phyloP scores from a whole-genome alignment of 2,113 vertebrate species.

The Anser brachyrhynchus region DNA sequence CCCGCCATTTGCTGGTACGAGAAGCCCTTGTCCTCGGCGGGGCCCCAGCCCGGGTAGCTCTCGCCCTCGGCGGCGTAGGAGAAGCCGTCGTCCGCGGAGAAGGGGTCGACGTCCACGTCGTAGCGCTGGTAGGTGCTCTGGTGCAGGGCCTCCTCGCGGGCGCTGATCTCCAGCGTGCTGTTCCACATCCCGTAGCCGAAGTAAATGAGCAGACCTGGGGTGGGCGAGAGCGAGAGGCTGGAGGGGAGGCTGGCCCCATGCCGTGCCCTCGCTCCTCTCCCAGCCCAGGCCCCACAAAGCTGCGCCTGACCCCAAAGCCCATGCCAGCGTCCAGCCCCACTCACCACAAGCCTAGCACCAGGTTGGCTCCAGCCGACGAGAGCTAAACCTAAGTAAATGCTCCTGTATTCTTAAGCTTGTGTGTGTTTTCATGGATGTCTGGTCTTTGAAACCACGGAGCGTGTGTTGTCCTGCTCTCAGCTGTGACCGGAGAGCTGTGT shows the following conservation, averaged over 20 bases:
- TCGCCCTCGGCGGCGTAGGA: conserved; percentile 76
- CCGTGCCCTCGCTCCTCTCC: not conserved
- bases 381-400: not conserved
- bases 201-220: conserved; percentile 92
- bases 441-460: not conserved
- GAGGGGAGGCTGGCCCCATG: not conserved
- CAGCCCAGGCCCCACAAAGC: too few relatives aligned
- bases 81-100: conserved; percentile 79
- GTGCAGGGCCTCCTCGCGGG: conserved; percentile 87
- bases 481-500: not conserved
- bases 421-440: not conserved
- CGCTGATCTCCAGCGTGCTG: conserved; percentile 91
- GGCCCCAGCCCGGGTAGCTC: conserved; percentile 83
- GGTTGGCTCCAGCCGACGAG: not conserved
- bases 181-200: conserved; percentile 95
- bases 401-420: not conserved
- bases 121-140: conserved; percentile 96
- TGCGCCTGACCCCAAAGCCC: not conserved
- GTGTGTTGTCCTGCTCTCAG: not conserved
- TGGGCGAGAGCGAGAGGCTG: not conserved
- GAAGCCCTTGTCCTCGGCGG: conserved; percentile 79
- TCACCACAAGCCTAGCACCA: fast-evolving
- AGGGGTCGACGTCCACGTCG: conserved; percentile 88
- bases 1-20: conserved; percentile 85
- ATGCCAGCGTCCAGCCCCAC: fast-evolving